Conservation (phyloP, 2,888 invertebrate species). For the Arge pagana region DNA sequence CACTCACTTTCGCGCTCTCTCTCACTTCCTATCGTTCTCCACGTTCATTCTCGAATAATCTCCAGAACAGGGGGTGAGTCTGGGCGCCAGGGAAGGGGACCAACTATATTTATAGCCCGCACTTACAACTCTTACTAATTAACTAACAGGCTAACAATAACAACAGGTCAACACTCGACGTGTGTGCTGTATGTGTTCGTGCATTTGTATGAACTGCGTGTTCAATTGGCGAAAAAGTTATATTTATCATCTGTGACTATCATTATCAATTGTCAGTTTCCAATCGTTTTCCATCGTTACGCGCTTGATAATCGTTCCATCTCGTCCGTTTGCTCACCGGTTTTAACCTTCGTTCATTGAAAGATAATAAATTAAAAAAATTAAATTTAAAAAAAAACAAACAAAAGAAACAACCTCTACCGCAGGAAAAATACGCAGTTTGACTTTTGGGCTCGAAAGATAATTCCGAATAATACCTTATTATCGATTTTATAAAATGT, state of each 20-base stretch:
- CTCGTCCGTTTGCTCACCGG: neutral
- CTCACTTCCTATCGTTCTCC: constrained; percentile 29
- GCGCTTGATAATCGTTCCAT: neutral
- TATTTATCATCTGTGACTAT: constrained; percentile 51
- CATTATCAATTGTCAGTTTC: constrained; percentile 45
- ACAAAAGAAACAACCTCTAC: no score
- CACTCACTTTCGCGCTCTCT: constrained; percentile 24
- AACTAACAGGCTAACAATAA: constrained; percentile 60
- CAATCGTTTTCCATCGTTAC: constrained; percentile 5
- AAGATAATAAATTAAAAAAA: no score
- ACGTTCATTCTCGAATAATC: constrained; percentile 45
- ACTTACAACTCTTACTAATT: constrained; percentile 59
- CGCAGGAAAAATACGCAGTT: constrained; percentile 14
- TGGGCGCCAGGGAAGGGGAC: constrained; percentile 59
- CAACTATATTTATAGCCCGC: constrained; percentile 57
- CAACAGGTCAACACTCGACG: constrained; percentile 58
- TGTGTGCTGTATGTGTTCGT: constrained; percentile 49
- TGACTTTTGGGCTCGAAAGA: neutral
- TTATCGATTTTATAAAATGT: no score
- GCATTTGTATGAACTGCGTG: constrained; percentile 45
- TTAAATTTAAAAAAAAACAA: neutral
- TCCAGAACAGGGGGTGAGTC: constrained; percentile 58
- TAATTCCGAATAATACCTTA: constrained; percentile 5
- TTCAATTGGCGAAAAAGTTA: constrained; percentile 45
- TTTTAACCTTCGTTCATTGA: neutral